These are phyloP conservation scores for Sepioteuthis lessoniana DNA, from an alignment of 2,888 invertebrate species.

Conservation along the genomic window DNA sequence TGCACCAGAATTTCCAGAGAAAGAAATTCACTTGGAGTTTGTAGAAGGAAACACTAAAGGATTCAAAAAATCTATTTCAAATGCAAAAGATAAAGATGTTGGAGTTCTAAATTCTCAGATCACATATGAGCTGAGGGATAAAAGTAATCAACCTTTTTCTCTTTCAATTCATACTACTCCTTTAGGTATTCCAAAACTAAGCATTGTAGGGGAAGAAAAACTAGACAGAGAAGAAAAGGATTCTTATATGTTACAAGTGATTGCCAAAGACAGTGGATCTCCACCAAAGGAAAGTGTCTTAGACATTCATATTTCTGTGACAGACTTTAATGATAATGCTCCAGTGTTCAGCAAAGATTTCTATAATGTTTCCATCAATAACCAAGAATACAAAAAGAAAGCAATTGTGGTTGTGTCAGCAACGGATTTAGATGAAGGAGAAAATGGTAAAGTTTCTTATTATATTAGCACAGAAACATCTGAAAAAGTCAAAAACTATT, in stretches of 20 bases:
- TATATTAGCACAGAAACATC: conserved; percentile 68
- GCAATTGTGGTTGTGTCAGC: conserved; percentile 81
- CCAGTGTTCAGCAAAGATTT: not conserved
- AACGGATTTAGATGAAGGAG: conserved; percentile 87
- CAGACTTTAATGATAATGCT: conserved; percentile 54
- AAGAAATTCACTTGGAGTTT: too few relatives aligned
- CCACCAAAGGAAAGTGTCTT: not conserved
- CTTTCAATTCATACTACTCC: not conserved
- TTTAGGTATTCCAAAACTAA: not conserved
- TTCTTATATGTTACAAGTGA: not conserved
- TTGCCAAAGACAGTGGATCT: not conserved
- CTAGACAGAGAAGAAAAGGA: not conserved
- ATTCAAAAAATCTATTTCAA: too few relatives aligned
- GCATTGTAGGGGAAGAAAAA: not conserved
- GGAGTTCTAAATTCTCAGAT: too few relatives aligned
- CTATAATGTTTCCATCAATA: conserved; percentile 55
- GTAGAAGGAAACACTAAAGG: too few relatives aligned
- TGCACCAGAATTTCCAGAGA: too few relatives aligned
- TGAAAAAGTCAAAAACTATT: conserved; percentile 60
- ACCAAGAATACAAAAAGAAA: conserved; percentile 58
- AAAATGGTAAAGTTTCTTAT: conserved; percentile 80
- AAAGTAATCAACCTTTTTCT: not conserved
- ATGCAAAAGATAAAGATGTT: too few relatives aligned
- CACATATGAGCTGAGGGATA: too few relatives aligned
- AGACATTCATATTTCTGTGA: conserved; percentile 57